Percentiles rank a stretch among this genome's conserved stretches.
Conservation (phyloP, 2,888 invertebrate genomes). For the Hydrotaea cyrtoneurina region DNA sequence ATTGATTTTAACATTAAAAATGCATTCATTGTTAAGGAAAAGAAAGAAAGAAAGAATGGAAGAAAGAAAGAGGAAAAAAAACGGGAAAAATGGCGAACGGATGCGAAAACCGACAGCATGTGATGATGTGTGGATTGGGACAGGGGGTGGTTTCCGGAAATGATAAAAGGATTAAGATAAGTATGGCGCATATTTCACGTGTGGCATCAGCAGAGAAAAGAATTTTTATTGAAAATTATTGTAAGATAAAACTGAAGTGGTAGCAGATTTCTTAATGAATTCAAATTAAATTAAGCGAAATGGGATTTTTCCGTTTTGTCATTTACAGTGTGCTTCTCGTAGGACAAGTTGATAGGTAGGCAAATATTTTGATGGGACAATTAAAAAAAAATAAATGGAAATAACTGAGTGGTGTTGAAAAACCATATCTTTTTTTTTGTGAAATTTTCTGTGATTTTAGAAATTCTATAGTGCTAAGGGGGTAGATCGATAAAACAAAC, state of each 20-base stretch:
- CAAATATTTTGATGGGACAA: too few relatives aligned
- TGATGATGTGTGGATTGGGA: neutral
- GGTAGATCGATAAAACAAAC: too few relatives aligned
- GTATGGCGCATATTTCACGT: slow-evolving; percentile 7
- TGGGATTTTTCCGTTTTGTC: neutral
- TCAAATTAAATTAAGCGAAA: slow-evolving; percentile 13
- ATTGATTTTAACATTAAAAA: slow-evolving; percentile 63
- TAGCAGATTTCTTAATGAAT: neutral
- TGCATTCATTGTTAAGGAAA: slow-evolving; percentile 49
- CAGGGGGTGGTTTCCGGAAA: neutral
- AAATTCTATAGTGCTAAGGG: too few relatives aligned
- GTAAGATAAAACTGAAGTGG: neutral
- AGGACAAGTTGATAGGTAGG: too few relatives aligned
- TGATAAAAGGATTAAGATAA: slow-evolving; percentile 15
- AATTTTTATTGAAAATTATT: slow-evolving; percentile 7
- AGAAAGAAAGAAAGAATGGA: too few relatives aligned
- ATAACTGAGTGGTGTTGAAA: too few relatives aligned
- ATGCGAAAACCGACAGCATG: neutral
- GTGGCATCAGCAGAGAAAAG: neutral
- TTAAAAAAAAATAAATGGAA: too few relatives aligned
- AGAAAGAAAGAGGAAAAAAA: too few relatives aligned
- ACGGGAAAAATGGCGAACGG: neutral
- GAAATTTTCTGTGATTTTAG: too few relatives aligned
- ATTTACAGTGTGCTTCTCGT: too few relatives aligned
- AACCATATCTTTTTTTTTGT: too few relatives aligned